phyloP scores from a whole-genome alignment of 2,888 invertebrate species.

The Dicycla oo region DNA sequence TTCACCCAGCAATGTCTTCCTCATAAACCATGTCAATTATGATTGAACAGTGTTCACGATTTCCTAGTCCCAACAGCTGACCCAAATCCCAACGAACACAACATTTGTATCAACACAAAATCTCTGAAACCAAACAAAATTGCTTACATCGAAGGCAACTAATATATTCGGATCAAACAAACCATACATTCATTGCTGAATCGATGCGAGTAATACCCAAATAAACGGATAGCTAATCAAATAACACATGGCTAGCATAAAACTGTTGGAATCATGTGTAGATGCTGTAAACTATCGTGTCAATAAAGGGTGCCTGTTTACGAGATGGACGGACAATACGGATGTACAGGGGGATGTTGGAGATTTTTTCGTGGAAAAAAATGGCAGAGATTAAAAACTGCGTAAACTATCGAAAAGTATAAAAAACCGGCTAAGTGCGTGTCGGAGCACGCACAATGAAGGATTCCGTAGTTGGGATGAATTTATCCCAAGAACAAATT shows the following conservation, averaged over 20 bases:
- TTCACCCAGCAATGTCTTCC: not conserved
- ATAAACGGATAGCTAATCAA: constrained; percentile 74
- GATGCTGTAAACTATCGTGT: constrained; percentile 66
- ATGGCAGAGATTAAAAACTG: not conserved
- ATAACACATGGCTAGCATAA: constrained; percentile 78
- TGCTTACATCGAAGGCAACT: constrained; percentile 54
- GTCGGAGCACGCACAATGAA: too few relatives aligned
- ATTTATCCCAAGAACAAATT: too few relatives aligned
- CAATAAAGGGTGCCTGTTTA: constrained; percentile 73
- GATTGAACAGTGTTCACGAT: constrained; percentile 2
- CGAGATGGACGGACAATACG: constrained; percentile 61
- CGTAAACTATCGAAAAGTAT: too few relatives aligned
- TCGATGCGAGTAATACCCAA: constrained; percentile 66
- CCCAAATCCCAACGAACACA: constrained; percentile 16
- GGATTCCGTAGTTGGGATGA: too few relatives aligned
- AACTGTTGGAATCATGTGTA: constrained; percentile 66
- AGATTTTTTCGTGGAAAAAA: not conserved
- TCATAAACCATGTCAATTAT: constrained; percentile 6
- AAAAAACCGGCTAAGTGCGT: too few relatives aligned
- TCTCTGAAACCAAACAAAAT: constrained; percentile 57
- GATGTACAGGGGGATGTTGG: constrained; percentile 47
- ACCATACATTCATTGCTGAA: constrained; percentile 65
- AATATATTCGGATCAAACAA: constrained; percentile 69
- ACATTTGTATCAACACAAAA: constrained; percentile 52
- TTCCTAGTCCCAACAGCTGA: constrained; percentile 1